Conservation (phyloP, 2,113 vertebrate genomes). For the Semnopithecus entellus region DNA sequence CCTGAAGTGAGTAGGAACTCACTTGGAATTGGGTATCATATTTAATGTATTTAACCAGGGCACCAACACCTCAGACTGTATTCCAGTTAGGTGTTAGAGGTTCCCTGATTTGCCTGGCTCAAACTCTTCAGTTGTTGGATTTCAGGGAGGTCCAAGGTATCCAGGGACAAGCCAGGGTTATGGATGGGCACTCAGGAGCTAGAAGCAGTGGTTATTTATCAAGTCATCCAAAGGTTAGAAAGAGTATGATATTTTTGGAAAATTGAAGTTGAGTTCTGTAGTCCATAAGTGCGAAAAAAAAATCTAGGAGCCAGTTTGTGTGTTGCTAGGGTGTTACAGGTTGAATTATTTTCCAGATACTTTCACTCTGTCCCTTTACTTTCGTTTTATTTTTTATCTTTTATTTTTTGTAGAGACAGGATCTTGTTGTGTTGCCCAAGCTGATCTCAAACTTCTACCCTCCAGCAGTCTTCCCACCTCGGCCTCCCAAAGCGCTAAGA, state of each 20-base stretch:
- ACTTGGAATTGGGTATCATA: not conserved
- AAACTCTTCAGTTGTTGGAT: not conserved
- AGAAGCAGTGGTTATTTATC: not conserved
- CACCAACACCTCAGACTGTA: not conserved
- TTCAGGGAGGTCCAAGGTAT: not conserved
- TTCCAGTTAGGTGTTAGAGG: not conserved
- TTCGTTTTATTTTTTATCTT: too few relatives aligned
- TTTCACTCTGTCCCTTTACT: too few relatives aligned
- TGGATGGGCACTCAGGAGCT: accelerated
- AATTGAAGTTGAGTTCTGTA: not conserved
- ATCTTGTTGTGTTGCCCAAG: too few relatives aligned
- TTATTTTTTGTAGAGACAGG: too few relatives aligned
- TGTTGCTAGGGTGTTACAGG: not conserved
- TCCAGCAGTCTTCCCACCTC: too few relatives aligned
- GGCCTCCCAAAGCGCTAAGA: too few relatives aligned
- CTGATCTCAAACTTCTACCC: too few relatives aligned
- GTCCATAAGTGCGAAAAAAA: not conserved
- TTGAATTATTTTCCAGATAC: not conserved
- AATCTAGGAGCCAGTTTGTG: not conserved
- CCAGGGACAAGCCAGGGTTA: not conserved
- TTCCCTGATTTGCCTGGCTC: not conserved
- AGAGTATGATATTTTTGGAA: not conserved
- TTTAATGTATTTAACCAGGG: too few relatives aligned
- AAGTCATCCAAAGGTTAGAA: not conserved
- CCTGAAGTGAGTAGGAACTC: not conserved